These are phyloP conservation scores for Brenthis hecate DNA, from an alignment of 2,888 invertebrate genomes.

Conservation along the genomic window DNA sequence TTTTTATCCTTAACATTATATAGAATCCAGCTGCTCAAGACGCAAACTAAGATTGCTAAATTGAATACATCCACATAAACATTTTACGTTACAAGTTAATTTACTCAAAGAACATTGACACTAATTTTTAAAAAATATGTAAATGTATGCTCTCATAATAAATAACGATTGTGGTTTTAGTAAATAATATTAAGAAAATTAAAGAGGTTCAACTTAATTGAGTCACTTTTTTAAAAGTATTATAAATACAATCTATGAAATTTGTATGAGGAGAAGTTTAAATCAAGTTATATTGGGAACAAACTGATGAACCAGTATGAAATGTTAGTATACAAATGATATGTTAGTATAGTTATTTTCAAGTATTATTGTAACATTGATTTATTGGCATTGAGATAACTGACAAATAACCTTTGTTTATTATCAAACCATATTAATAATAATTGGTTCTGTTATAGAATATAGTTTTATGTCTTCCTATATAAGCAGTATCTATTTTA, in stretches of 20 bases:
- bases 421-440: slow-evolving; percentile 27
- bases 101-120: not conserved
- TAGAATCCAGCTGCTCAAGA: slow-evolving; percentile 22
- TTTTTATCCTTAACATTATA: slow-evolving; percentile 6
- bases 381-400: slow-evolving; percentile 26
- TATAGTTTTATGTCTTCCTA: not conserved
- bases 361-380: slow-evolving; percentile 13
- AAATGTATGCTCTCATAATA: not conserved
- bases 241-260: slow-evolving; percentile 25
- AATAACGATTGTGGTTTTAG: slow-evolving; percentile 10
- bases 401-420: slow-evolving; percentile 28
- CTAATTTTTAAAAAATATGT: not conserved
- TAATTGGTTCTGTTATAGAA: slow-evolving; percentile 16
- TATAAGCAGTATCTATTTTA: not conserved
- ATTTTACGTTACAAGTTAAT: slow-evolving; percentile 2
- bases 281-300: slow-evolving; percentile 28
- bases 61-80: slow-evolving; percentile 8
- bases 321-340: slow-evolving; percentile 34
- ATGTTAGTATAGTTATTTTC: not conserved
- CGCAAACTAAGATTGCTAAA: slow-evolving; percentile 11
- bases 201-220: slow-evolving; percentile 9
- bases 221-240: slow-evolving; percentile 21
- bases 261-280: slow-evolving; percentile 31
- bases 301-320: slow-evolving; percentile 27
- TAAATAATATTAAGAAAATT: slow-evolving; percentile 13